Base-by-base conservation (phyloP, 2,888 invertebrate genomes). In the Eristalis pertinax region DNA sequence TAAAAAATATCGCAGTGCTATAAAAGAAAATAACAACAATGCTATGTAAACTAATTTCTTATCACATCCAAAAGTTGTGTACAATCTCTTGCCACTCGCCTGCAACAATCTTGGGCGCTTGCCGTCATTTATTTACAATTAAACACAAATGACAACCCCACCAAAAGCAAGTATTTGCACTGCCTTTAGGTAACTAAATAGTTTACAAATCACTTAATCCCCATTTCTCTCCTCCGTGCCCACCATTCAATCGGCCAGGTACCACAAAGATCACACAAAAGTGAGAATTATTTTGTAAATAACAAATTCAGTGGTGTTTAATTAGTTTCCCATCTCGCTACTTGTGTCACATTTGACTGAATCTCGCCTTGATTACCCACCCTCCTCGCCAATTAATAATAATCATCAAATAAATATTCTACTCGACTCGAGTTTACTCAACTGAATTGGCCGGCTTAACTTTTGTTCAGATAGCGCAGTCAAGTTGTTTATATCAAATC, bases 161-260 rank as follows among this genome's bases (percentile, higher is more conserved):
- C n/a, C 1, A 29, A 65, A 73, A 72, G 67, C 62, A 73, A 80
- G 70, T 73, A 74, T 74, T 80, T 80, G 67, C 62, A 8, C 58
- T 73, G 79, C 43, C 67, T 73, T 80, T 41, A 56, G n/a, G 38
- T 62, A 65, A 62, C 19, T 62, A 73, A 73, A 62, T 35, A 80
- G 60, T 41, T 74, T 80, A 32, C 67, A 62, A 80, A 43, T 73
- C 50, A 19, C 24, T 41, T 79, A 73, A 73, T 67, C 72, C 67
- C 43, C 43, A 29, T 79, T 79, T 22, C 38, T 43, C 7, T 43
- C n/a, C n/a, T n/a, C n/a, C n/a, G 19, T 50, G 50, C 0, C 7
- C 50, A 7, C n/a, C 7, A 43, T n/a, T 5, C 19, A 50, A 10
- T 32, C 32, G 0, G 19, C 19, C n/a, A 50, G 50, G 19, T 50